These are phyloP conservation scores for Erannis defoliaria DNA, from an alignment of 2,888 invertebrate genomes.

Conservation along the genomic window DNA sequence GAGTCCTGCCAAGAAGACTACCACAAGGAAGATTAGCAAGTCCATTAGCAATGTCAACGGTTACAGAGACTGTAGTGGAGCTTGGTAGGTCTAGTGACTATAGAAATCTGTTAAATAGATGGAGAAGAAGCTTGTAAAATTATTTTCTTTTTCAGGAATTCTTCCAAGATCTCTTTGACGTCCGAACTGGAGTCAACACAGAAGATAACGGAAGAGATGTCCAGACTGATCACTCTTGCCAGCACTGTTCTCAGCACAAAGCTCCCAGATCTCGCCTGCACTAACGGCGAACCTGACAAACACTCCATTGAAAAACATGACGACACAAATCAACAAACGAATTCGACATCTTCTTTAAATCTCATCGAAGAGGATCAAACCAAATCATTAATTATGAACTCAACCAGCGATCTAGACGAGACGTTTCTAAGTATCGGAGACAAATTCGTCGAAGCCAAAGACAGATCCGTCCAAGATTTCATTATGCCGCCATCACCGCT, in stretches of 20 bases:
- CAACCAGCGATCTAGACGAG: constrained; percentile 55
- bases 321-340: constrained; percentile 48
- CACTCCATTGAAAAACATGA: constrained; percentile 47
- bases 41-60: constrained; percentile 80
- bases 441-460: constrained; percentile 57
- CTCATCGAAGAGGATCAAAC: constrained; percentile 59
- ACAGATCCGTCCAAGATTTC: constrained; percentile 56
- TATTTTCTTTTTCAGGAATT: constrained; percentile 64
- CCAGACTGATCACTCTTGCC: constrained; percentile 81
- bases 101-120: neutral
- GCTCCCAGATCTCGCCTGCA: constrained; percentile 75
- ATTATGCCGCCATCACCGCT: constrained; percentile 59
- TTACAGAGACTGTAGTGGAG: constrained; percentile 65
- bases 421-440: constrained; percentile 56
- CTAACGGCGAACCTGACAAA: constrained; percentile 56
- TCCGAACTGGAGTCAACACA: constrained; percentile 67
- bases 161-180: constrained; percentile 70
- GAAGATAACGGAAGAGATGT: constrained; percentile 78
- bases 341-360: constrained; percentile 56
- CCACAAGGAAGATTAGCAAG: constrained; percentile 77
- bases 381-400: constrained; percentile 58
- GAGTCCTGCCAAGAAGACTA: constrained; percentile 67
- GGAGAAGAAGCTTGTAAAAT: neutral
- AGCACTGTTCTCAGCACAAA: constrained; percentile 80
- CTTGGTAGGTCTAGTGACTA: constrained; percentile 61